Conservation (phyloP, 2,888 invertebrate species). For the Trachelus iudaicus region DNA sequence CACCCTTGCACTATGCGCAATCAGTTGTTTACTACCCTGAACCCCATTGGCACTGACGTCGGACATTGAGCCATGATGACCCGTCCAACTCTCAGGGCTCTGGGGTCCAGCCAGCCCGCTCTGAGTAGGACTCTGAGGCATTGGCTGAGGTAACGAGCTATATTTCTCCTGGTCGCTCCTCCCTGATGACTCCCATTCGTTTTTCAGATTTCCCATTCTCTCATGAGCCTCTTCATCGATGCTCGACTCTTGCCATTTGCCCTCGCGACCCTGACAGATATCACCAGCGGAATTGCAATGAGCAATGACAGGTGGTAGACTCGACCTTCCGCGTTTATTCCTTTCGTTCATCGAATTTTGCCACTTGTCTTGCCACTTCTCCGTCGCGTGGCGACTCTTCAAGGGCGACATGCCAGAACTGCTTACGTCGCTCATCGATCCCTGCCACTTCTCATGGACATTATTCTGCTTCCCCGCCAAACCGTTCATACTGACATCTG, state of each 20-base stretch:
- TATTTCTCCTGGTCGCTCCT: conserved; percentile 40
- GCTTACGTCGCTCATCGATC: conserved; percentile 77
- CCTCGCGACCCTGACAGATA: conserved; percentile 31
- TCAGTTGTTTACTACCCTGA: conserved; percentile 69
- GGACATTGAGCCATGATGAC: conserved; percentile 55
- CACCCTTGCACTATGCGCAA: conserved; percentile 82
- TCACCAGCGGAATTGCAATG: conserved; percentile 39
- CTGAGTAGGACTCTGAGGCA: conserved; percentile 44
- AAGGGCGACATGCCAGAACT: conserved; percentile 24
- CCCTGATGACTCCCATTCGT: conserved; percentile 39
- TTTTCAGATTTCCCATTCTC: conserved; percentile 21
- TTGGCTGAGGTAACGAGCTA: conserved; percentile 32
- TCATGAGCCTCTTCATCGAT: conserved; percentile 41
- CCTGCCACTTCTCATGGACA: conserved; percentile 66
- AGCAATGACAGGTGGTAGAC: conserved; percentile 43
- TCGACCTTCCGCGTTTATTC: conserved; percentile 44
- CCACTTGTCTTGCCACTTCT: conserved; percentile 54
- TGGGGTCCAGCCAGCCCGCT: conserved; percentile 26
- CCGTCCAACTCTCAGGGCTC: conserved; percentile 46
- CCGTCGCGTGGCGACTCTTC: conserved; percentile 27
- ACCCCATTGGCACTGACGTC: conserved; percentile 52
- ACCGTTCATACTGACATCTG: conserved; percentile 57
- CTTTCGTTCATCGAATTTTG: conserved; percentile 52
- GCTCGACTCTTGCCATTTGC: conserved; percentile 54
- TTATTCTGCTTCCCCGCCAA: conserved; percentile 23